Conservation (phyloP, 2,888 invertebrate species). For the Tyria jacobaeae region DNA sequence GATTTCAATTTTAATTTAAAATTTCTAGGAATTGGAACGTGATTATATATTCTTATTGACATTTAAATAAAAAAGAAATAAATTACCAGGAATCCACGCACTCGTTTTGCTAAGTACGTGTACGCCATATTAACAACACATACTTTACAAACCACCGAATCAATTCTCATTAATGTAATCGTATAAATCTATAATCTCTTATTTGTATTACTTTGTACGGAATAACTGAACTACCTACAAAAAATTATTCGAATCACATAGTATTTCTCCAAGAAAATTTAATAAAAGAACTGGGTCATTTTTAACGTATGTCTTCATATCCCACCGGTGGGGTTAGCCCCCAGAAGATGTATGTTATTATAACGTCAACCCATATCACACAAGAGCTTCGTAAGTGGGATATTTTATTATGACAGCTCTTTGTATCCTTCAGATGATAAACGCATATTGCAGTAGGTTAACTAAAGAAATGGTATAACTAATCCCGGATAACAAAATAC, state of each 20-base stretch:
- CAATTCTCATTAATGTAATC: too few species aligned
- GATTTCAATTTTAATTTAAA: too few species aligned
- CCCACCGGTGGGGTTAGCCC: constrained; percentile 41
- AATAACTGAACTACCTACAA: neutral
- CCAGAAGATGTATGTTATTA: constrained; percentile 52
- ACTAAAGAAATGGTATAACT: constrained; percentile 32
- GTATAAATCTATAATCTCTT: too few species aligned
- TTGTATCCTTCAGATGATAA: constrained; percentile 47
- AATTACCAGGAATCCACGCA: too few species aligned
- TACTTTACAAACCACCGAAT: too few species aligned
- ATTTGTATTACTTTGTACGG: too few species aligned
- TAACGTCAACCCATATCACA: constrained; percentile 66
- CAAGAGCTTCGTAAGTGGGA: constrained; percentile 47
- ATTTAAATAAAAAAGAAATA: too few species aligned
- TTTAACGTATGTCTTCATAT: constrained; percentile 36
- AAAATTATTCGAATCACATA: neutral
- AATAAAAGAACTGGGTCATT: constrained; percentile 27
- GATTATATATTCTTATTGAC: too few species aligned
- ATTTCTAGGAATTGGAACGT: too few species aligned
- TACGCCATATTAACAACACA: too few species aligned
- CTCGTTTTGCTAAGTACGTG: too few species aligned
- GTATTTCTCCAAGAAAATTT: constrained; percentile 8
- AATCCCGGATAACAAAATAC: constrained; percentile 28
- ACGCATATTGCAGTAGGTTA: constrained; percentile 36
- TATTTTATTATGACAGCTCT: constrained; percentile 61